Conservation (phyloP, 2,797 vertebrate genomes). For the Fistularia tabacaria region DNA sequence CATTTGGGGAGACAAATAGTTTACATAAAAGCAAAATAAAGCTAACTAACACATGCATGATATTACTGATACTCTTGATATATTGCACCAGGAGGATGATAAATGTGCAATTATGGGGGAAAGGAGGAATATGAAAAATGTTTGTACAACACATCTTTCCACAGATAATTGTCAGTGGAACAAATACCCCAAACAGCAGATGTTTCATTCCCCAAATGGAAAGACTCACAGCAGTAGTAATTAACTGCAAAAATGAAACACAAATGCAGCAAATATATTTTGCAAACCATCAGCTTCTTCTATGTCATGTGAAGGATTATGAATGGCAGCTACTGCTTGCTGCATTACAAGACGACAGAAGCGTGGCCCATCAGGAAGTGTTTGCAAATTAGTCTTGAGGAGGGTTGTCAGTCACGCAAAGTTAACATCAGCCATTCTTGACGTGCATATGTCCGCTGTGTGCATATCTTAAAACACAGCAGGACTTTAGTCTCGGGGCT, state of each 20-base stretch:
- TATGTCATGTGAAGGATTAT: not conserved
- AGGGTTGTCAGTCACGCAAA: too few relatives aligned
- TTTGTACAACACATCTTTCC: conserved; percentile 50
- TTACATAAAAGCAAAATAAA: conserved; percentile 12
- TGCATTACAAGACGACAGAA: not conserved
- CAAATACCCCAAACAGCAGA: conserved; percentile 64
- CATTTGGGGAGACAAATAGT: conserved; percentile 34
- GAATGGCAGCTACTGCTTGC: not conserved
- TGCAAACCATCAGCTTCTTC: not conserved
- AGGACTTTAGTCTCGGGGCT: too few relatives aligned
- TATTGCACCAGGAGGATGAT: conserved; percentile 45
- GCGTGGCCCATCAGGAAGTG: not conserved
- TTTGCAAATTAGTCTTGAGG: too few relatives aligned
- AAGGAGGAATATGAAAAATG: conserved; percentile 59
- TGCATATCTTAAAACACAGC: too few relatives aligned
- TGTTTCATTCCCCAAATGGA: conserved; percentile 56
- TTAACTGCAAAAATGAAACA: conserved; percentile 25
- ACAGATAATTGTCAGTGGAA: conserved; percentile 61
- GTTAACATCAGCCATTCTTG: too few relatives aligned
- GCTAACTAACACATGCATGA: conserved; percentile 30
- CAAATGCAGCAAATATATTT: conserved; percentile 27
- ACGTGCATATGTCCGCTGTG: too few relatives aligned
- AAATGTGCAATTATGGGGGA: conserved; percentile 53
- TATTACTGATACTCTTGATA: conserved; percentile 40
- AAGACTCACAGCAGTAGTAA: conserved; percentile 53